Evolutionary conservation across 2,888 invertebrate genomes (phyloP), one percentile per base, ranked within the genome.

Genomic region (Amblyjoppa proteus): DNA sequence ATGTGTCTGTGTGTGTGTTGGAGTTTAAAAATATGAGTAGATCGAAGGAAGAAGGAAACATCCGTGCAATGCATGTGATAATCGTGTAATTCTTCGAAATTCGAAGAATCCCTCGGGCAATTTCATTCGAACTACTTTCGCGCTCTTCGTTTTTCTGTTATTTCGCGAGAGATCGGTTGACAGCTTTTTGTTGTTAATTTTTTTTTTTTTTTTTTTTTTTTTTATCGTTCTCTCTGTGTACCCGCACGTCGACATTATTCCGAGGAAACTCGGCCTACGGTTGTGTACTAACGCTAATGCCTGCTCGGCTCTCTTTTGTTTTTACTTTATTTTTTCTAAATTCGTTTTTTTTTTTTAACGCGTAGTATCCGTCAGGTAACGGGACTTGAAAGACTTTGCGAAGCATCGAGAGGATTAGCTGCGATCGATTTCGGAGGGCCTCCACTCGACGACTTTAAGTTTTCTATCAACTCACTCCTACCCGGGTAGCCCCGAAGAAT

Each of bases 181-280:
- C 61, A 13, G 31, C 31, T 61, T 28, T 61, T 28, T 25, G 28
- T 58, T 11, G 28, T 58, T 58, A 9, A 9, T 31, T 28, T 28
- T 28, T 61, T 28, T 31, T 61, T 20, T 20, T 20, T 20, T 20
- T 20, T 20, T 20, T 20, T 20, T 20, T 20, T 20, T 20, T 20
- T 20, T 20, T 20, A 20, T 20, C 20, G 28, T 31, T 61, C 28
- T 61, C 4, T 61, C 13, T 31, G 4, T 61, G 4, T 28, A 31
- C 13, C 31, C 61, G 61, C 61, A 81, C 84, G 69, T 85, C 82
- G 85, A 85, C 71, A 76, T 90, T 89, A 88, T 89, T 90, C 85
- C 88, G 87, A 88, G 83, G 83, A 88, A 87, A 79, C 70, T 81
- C 75, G 83, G 88, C 85, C 77, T 73, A 58, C 61, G 25, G 38